These are phyloP conservation scores for Cuculus canorus DNA, from an alignment of 2,797 vertebrate genomes.

Conservation along the genomic window DNA sequence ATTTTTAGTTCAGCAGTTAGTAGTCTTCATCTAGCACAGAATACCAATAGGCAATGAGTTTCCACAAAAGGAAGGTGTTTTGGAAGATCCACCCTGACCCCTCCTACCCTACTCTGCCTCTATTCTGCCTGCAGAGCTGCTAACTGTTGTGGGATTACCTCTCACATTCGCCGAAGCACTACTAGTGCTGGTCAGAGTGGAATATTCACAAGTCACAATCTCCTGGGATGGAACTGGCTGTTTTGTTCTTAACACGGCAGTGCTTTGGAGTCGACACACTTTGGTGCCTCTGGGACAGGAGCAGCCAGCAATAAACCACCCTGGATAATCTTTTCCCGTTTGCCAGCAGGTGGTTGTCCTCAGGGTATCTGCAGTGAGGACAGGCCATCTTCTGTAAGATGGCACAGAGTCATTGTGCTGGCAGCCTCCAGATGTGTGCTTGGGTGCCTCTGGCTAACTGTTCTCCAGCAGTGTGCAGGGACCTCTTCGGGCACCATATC, in stretches of 20 bases:
- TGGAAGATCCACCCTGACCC: not conserved
- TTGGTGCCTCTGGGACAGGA: not conserved
- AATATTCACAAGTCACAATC: not conserved
- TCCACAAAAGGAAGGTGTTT: not conserved
- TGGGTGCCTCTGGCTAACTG: not conserved
- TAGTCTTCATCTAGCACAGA: not conserved
- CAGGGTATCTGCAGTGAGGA: not conserved
- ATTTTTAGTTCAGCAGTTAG: conserved; percentile 18
- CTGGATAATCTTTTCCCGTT: not conserved
- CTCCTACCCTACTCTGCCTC: not conserved
- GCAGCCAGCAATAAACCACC: not conserved
- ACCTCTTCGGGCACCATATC: not conserved
- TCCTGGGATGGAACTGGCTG: not conserved
- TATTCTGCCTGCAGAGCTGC: not conserved
- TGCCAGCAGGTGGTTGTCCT: not conserved
- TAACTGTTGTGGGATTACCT: not conserved
- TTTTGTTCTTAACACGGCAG: not conserved
- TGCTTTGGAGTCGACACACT: not conserved
- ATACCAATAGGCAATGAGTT: not conserved
- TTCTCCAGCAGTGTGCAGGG: not conserved
- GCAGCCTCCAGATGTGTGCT: not conserved
- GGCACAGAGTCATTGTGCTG: not conserved
- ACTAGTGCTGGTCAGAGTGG: not conserved
- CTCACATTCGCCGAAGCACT: not conserved
- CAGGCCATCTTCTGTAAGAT: not conserved